phyloP scores from a whole-genome alignment of 2,113 vertebrate species.

The Ceyx margarethae region DNA sequence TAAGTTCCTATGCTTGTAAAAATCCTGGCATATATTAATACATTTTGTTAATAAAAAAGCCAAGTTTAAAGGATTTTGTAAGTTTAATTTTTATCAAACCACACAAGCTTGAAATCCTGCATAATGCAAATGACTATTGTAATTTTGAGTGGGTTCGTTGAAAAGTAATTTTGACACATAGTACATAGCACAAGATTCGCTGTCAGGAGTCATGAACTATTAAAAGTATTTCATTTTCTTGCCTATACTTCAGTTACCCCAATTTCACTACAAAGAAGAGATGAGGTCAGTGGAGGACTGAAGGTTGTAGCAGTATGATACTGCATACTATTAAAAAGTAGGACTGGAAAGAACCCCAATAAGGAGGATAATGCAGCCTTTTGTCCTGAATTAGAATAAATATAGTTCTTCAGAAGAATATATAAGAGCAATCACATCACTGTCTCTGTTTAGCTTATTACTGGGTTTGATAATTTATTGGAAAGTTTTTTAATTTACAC shows the following conservation, averaged over 20 bases:
- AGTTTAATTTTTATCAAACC: not conserved
- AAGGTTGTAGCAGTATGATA: not conserved
- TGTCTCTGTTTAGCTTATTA: not conserved
- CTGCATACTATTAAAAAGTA: not conserved
- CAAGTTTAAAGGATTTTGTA: not conserved
- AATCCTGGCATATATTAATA: not conserved
- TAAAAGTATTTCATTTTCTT: not conserved
- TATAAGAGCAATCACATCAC: not conserved
- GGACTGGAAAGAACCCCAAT: not conserved
- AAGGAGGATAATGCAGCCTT: not conserved
- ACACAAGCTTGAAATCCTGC: not conserved
- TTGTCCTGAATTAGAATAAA: not conserved
- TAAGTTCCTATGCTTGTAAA: not conserved
- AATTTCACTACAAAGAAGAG: not conserved
- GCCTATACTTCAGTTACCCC: not conserved
- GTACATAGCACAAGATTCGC: not conserved
- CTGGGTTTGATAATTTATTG: not conserved
- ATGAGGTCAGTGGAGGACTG: not conserved
- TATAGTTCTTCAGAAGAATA: accelerated
- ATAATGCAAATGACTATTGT: not conserved
- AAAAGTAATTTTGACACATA: not conserved
- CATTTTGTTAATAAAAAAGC: not conserved
- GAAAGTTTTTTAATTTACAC: not conserved
- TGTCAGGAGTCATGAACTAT: not conserved
- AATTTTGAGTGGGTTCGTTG: not conserved